These are phyloP conservation scores for Patella pellucida DNA, from an alignment of 2,888 invertebrate species.

Conservation along the genomic window DNA sequence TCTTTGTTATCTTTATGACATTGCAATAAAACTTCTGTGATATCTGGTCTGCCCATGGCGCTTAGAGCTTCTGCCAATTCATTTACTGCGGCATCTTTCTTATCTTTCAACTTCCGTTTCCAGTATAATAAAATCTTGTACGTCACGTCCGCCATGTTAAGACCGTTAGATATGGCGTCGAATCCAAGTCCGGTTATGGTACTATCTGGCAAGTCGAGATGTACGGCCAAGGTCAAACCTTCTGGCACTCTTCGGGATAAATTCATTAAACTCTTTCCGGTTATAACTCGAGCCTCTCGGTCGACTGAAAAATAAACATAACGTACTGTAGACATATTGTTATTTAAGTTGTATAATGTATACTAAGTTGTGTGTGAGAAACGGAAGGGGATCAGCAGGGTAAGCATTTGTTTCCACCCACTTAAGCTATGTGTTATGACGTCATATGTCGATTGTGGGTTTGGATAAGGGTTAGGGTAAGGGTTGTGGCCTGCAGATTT, in stretches of 20 bases:
- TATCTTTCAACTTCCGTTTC: slow-evolving; percentile 64
- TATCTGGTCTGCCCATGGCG: slow-evolving; percentile 61
- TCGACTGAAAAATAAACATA: slow-evolving; percentile 49
- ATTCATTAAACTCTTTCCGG: slow-evolving; percentile 64
- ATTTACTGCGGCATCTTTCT: slow-evolving; percentile 58
- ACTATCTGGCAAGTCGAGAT: slow-evolving; percentile 68
- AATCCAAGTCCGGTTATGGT: slow-evolving; percentile 68
- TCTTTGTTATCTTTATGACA: slow-evolving; percentile 61
- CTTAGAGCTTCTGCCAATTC: slow-evolving; percentile 54
- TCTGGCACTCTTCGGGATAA: slow-evolving; percentile 64
- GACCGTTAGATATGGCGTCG: slow-evolving; percentile 68
- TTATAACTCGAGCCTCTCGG: slow-evolving; percentile 64
- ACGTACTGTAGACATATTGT: background rate
- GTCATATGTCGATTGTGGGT: too few species aligned
- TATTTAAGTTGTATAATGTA: background rate
- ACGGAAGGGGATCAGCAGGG: too few species aligned
- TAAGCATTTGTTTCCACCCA: too few species aligned
- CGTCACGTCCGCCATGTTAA: slow-evolving; percentile 65
- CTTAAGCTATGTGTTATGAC: too few species aligned
- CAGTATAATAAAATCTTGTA: slow-evolving; percentile 69
- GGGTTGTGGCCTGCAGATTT: too few species aligned
- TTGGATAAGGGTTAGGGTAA: too few species aligned
- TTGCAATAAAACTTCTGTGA: slow-evolving; percentile 57
- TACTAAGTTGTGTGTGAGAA: background rate
- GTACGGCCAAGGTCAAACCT: slow-evolving; percentile 67